Conservation (phyloP, 2,797 vertebrate genomes). For the Triplophysa yarkandensis region DNA sequence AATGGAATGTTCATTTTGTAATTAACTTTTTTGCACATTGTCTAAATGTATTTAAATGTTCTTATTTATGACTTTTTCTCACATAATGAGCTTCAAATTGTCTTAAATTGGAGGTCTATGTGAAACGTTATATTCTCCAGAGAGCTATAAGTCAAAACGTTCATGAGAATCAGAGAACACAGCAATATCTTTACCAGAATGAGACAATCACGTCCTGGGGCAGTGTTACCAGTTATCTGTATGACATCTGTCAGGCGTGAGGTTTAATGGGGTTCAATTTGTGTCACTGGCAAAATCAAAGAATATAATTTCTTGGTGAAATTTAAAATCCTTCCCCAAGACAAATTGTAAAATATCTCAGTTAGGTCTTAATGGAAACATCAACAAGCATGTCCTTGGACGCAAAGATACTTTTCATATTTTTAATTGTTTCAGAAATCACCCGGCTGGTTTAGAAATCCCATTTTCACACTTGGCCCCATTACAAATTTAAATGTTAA, state of each 20-base stretch:
- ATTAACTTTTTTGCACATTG: neutral
- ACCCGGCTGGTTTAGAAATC: constrained; percentile 54
- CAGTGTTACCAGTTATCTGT: constrained; percentile 31
- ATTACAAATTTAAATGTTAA: constrained; percentile 63
- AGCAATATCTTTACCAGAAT: constrained; percentile 32
- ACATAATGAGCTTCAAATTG: constrained; percentile 25
- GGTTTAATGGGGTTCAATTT: constrained; percentile 48
- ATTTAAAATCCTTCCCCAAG: constrained; percentile 64
- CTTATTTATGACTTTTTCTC: constrained; percentile 2
- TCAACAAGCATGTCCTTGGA: constrained; percentile 62
- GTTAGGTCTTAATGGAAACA: constrained; percentile 51
- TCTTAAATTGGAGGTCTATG: constrained; percentile 9
- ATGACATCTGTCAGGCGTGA: constrained; percentile 29
- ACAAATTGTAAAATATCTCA: constrained; percentile 56
- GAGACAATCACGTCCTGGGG: constrained; percentile 34
- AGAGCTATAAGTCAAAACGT: constrained; percentile 12
- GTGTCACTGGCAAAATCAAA: constrained; percentile 51
- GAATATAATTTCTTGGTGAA: constrained; percentile 69
- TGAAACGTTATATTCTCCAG: constrained; percentile 35
- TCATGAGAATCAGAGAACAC: constrained; percentile 21
- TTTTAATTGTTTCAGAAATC: constrained; percentile 65
- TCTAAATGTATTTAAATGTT: constrained; percentile 3
- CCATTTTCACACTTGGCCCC: constrained; percentile 53
- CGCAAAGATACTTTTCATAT: constrained; percentile 56
- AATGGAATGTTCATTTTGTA: neutral